phyloP scores from a whole-genome alignment of 2,888 invertebrate species.

The Arctia plantaginis region DNA sequence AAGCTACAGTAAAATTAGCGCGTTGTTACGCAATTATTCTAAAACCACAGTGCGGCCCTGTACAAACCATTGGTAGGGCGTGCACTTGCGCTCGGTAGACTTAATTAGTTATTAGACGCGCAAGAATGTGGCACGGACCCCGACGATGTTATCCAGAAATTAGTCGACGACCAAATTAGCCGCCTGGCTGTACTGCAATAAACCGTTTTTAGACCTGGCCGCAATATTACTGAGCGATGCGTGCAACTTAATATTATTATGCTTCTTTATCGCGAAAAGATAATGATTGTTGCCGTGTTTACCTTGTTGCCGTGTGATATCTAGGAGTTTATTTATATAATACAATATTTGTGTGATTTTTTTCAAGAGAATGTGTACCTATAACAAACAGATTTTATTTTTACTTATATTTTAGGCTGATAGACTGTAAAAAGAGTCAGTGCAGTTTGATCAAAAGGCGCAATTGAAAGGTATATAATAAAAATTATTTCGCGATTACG shows the following conservation, averaged over 20 bases:
- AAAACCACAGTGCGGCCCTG: constrained; percentile 39
- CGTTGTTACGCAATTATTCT: background rate
- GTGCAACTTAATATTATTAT: constrained; percentile 20
- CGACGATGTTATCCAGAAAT: constrained; percentile 62
- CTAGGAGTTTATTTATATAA: background rate
- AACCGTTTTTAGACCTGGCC: constrained; percentile 47
- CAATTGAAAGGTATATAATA: no score
- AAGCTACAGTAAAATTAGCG: background rate
- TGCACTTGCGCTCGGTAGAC: constrained; percentile 58
- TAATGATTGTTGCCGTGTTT: background rate
- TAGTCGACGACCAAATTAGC: constrained; percentile 66
- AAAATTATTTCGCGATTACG: no score
- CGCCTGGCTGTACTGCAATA: constrained; percentile 42
- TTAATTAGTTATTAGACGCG: constrained; percentile 81
- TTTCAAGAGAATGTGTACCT: no score
- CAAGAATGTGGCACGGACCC: constrained; percentile 67
- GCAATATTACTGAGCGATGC: constrained; percentile 15
- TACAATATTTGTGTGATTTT: background rate
- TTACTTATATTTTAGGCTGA: no score
- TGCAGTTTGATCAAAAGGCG: no score
- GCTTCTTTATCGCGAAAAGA: background rate
- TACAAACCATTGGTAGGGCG: constrained; percentile 42
- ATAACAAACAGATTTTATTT: no score
- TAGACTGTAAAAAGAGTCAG: no score
- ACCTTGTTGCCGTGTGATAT: no score